These are phyloP conservation scores for Psammodynastes pulverulentus DNA, from an alignment of 2,113 vertebrate species.

Conservation along the genomic window DNA sequence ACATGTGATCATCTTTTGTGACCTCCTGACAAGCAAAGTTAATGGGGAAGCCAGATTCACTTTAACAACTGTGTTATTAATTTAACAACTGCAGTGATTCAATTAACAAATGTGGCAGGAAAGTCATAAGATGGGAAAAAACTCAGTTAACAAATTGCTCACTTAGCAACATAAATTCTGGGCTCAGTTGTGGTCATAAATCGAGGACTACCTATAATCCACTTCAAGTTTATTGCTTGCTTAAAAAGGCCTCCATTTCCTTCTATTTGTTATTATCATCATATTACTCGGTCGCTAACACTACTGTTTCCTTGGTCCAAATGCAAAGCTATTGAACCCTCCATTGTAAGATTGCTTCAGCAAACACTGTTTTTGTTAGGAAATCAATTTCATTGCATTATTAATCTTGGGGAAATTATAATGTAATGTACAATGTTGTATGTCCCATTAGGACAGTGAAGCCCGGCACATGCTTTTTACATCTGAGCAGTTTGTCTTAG, in stretches of 20 bases:
- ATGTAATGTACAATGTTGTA: background rate
- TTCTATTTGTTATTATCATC: background rate
- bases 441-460: background rate
- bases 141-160: background rate
- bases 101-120: background rate
- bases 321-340: background rate
- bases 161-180: background rate
- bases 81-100: background rate
- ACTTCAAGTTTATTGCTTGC: background rate
- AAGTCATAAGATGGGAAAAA: background rate
- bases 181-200: background rate
- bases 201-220: background rate
- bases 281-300: background rate
- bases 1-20: too few relatives aligned
- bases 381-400: background rate
- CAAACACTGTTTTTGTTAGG: background rate
- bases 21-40: background rate
- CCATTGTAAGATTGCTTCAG: background rate
- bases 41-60: background rate
- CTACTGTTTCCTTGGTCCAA: background rate
- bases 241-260: background rate
- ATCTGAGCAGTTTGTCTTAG: background rate
- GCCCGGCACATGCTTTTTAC: background rate
- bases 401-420: background rate
- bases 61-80: background rate